Evolutionary conservation across 2,888 invertebrate genomes (phyloP).

Genomic region (Stramonita haemastoma): DNA sequence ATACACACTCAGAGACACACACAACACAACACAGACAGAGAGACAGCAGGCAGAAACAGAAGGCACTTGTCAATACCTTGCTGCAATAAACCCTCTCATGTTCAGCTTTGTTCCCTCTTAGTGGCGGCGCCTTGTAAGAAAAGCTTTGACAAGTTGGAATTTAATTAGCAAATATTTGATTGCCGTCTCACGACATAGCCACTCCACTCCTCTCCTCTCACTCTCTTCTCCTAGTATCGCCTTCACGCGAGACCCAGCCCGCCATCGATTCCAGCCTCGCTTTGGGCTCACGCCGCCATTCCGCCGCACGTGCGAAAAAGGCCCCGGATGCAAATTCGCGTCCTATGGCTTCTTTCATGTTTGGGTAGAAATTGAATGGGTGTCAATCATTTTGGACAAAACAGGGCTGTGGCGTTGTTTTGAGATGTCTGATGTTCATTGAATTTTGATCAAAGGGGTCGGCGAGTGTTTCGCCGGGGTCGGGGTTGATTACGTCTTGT

Average conservation of each 20-base stretch:
- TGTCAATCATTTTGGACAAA: conserved; percentile 40
- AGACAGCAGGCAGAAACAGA: no score
- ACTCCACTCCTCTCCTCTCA: conserved; percentile 16
- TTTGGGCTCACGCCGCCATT: conserved; percentile 12
- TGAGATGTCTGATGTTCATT: conserved; percentile 27
- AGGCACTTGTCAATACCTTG: no score
- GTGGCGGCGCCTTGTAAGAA: neutral
- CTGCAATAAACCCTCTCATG: neutral
- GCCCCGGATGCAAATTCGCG: conserved; percentile 39
- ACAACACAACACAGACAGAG: neutral
- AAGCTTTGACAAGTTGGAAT: conserved; percentile 17
- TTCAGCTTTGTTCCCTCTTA: conserved; percentile 7
- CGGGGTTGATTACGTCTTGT: conserved; percentile 21
- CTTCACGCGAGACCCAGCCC: neutral
- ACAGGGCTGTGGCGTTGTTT: conserved; percentile 33
- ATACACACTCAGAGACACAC: neutral
- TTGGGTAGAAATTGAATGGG: conserved; percentile 42
- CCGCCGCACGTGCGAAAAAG: conserved; percentile 38
- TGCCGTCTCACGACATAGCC: conserved; percentile 35
- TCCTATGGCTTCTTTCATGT: conserved; percentile 40
- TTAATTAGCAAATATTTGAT: conserved; percentile 46
- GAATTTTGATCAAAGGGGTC: conserved; percentile 21
- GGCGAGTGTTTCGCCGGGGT: neutral
- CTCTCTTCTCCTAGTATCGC: neutral
- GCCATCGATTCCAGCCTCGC: conserved; percentile 14